Base-by-base conservation (phyloP, 2,113 vertebrate genomes). In the Eidolon helvum region DNA sequence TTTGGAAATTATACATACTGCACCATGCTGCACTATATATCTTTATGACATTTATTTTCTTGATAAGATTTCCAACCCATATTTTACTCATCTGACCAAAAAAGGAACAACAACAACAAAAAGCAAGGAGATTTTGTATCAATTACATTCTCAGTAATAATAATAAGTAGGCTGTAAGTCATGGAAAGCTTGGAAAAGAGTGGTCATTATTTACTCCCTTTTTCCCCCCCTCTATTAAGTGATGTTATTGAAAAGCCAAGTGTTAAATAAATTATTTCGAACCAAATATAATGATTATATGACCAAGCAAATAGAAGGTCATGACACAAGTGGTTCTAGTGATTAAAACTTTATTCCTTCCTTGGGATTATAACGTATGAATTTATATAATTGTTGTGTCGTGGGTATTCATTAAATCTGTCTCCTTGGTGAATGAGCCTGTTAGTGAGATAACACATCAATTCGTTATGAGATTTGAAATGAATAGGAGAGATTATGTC, bases 381-480 rank as follows among this genome's bases (percentile, higher is more conserved):
- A 19, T 40, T 75, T 28, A 8, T 65, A 1, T 90, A 90, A 94
- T 91, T 57, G 16, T 66, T 86, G 55, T 84, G 53, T 35, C 78
- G 61, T 95, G 94, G 63, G 90, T 91, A 90, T 92, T 97, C 83
- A 97, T 97, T 97, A 98, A 93, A 90, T 10, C 5, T n/a, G 30
- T n/a, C 10, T 96, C 28, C 74, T 35, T 69, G 63, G 21, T 48
- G 69, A 95, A 87, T 96, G 69, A 87, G 30, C 30, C 61, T 16
- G 45, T 97, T 92, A 95, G 57, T 53, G 35, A 69, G 15, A 79
- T 80, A 92, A 71, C 19, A 79, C 50, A 68, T 84, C 16, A 68
- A 22, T 92, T 71, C 90, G 43, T 69, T 65, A 45, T 45, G 90
- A 90, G 92, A 84, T 11, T 86, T 87, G 40, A 95, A 89, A 40